Base-by-base conservation (phyloP, 1,140 invertebrate species). In the Myzus persicae region DNA sequence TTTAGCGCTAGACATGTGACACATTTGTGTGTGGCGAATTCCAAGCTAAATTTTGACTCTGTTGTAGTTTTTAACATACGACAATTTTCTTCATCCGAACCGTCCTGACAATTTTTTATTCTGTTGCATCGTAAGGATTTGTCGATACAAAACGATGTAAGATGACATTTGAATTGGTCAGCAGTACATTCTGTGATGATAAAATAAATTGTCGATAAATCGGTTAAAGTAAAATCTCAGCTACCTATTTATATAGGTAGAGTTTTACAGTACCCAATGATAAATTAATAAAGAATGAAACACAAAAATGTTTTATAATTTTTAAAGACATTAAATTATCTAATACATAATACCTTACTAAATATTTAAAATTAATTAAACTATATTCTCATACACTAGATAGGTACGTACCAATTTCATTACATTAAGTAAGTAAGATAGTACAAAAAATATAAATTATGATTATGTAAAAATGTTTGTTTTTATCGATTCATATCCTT, bases 51-150 rank as follows among this genome's bases (percentile, higher is more conserved):
- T 51, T 48, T 88, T n/a, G 44, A 46, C 22, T 46, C 24, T 38
- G 48, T 38, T 11, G 20, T 85, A 0, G 11, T 89, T 54, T 24
- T 38, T 38, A 54, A 89, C 88, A 24, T 94, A 94, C 94, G 82
- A 91, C 94, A 94, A 85, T 94, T 90, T 24, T 81, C 38, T 93
- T 94, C 94, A 94, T 95, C 95, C 22, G 94, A 94, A 36, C 94
- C 94, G 93, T 95, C 95, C 81, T 94, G 90, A 93, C 95, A 95
- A 94, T 96, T 94, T 93, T 91, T 93, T 24, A 94, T 93, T 54
- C 94, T 93, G 93, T 95, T 95, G 93, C 94, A 95, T 31, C 67
- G 48, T 36, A 93, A 67, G 20, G 44, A 9, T 54, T 44, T 76
- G 26, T 90, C 24, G 38, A 95, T 93, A 94, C 94, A 95, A 82